Percentiles rank a stretch among this genome's conserved stretches.
Conservation (phyloP, 2,797 vertebrate genomes). For the Heliangelus exortis region DNA sequence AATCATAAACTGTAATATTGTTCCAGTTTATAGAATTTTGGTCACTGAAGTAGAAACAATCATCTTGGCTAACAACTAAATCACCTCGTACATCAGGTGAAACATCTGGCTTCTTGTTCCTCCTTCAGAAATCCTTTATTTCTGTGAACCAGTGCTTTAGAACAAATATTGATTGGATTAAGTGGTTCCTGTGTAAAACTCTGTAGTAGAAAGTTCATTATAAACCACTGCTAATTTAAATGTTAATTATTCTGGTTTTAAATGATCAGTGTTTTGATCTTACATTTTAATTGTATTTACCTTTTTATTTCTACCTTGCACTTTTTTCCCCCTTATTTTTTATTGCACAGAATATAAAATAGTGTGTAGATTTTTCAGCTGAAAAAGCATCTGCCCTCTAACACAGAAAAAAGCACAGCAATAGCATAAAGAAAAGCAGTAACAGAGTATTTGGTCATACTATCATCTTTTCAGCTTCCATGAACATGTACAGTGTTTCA, state of each 20-base stretch:
- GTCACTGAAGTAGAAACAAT: background rate
- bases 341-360: background rate
- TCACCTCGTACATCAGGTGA: background rate
- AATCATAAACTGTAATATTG: background rate
- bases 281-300: background rate
- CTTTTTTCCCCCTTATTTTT: background rate
- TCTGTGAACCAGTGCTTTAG: background rate
- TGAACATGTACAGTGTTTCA: background rate
- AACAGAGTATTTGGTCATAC: background rate
- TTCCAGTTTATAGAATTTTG: background rate
- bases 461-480: background rate
- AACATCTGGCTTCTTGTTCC: background rate
- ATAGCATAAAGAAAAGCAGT: background rate
- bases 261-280: background rate
- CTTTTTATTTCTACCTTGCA: background rate
- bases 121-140: background rate
- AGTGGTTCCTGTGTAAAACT: background rate
- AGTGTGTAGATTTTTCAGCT: rapidly evolving
- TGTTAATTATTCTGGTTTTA: background rate
- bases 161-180: background rate
- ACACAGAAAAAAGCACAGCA: background rate
- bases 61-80: background rate
- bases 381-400: rapidly evolving
- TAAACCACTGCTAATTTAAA: background rate
- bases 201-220: background rate